phyloP scores from a whole-genome alignment of 2,888 invertebrate species.

The Stenodera caucasica region DNA sequence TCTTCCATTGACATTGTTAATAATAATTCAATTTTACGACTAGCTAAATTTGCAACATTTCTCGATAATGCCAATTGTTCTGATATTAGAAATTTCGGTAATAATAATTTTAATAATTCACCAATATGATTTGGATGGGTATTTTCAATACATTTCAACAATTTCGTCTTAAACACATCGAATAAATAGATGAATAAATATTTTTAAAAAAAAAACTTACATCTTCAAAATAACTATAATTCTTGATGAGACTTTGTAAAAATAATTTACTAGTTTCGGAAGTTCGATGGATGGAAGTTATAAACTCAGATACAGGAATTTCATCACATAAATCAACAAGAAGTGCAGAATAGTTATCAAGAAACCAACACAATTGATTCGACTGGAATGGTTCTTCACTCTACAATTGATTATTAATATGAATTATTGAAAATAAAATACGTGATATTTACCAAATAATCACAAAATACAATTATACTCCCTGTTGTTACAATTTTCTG shows the following conservation, averaged over 20 bases:
- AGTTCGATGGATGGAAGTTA: constrained; percentile 64
- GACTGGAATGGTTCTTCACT: constrained; percentile 71
- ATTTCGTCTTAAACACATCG: constrained; percentile 66
- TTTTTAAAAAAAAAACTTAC: constrained; percentile 40
- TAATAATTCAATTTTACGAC: constrained; percentile 69
- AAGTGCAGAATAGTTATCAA: constrained; percentile 72
- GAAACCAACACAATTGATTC: constrained; percentile 74
- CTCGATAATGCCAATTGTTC: constrained; percentile 69
- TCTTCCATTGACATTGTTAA: constrained; percentile 64
- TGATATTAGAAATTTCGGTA: constrained; percentile 67
- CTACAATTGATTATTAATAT: constrained; percentile 57
- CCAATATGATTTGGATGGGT: constrained; percentile 74
- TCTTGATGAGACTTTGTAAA: constrained; percentile 70
- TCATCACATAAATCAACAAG: constrained; percentile 68
- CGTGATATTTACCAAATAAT: constrained; percentile 65
- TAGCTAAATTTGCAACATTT: constrained; percentile 72
- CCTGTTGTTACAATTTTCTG: constrained; percentile 68
- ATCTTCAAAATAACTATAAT: constrained; percentile 43
- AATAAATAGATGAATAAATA: neutral
- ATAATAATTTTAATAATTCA: constrained; percentile 64
- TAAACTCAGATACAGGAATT: constrained; percentile 66
- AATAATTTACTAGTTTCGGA: constrained; percentile 70
- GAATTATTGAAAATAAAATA: constrained; percentile 7
- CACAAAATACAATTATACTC: constrained; percentile 73
- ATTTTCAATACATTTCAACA: constrained; percentile 69